Conservation (phyloP, 64 coral and sea anemone genomes). For the Actinia equina region DNA sequence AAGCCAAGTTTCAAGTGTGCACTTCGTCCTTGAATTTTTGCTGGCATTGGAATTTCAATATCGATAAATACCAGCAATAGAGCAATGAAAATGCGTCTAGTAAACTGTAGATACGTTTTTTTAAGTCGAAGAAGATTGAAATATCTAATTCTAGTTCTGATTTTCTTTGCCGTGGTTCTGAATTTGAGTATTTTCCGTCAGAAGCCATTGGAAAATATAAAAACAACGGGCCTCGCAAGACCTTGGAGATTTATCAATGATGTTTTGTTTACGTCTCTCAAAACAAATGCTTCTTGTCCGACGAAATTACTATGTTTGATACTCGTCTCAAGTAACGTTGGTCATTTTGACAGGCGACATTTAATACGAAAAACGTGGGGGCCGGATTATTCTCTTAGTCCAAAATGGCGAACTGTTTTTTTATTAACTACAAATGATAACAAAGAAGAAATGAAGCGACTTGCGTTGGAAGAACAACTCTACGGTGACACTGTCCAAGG, state of each 20-base stretch:
- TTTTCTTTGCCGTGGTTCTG: neutral
- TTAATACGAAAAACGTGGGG: constrained; percentile 79
- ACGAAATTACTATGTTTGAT: constrained; percentile 40
- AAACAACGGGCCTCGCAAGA: neutral
- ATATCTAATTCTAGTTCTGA: neutral
- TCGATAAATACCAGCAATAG: too few relatives aligned
- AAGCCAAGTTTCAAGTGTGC: too few relatives aligned
- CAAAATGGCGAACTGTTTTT: constrained; percentile 65
- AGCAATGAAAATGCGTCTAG: neutral
- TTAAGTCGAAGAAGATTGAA: neutral
- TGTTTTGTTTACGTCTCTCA: neutral
- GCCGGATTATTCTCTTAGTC: constrained; percentile 27
- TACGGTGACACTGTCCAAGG: constrained; percentile 61
- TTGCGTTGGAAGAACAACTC: constrained; percentile 21
- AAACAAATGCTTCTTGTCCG: constrained; percentile 23
- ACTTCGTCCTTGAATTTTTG: too few relatives aligned
- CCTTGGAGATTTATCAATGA: neutral
- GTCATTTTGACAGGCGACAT: constrained; percentile 49
- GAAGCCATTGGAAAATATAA: neutral
- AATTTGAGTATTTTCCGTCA: neutral
- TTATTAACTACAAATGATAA: constrained; percentile 44
- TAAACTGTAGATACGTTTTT: neutral
- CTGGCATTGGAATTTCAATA: too few relatives aligned
- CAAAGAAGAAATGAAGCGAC: constrained; percentile 36
- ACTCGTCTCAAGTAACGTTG: constrained; percentile 61